A percentile compares a stretch with the other conserved stretches of the same genome.
Conservation (phyloP, 2,888 invertebrate genomes). For the Drosophila tanythrix region DNA sequence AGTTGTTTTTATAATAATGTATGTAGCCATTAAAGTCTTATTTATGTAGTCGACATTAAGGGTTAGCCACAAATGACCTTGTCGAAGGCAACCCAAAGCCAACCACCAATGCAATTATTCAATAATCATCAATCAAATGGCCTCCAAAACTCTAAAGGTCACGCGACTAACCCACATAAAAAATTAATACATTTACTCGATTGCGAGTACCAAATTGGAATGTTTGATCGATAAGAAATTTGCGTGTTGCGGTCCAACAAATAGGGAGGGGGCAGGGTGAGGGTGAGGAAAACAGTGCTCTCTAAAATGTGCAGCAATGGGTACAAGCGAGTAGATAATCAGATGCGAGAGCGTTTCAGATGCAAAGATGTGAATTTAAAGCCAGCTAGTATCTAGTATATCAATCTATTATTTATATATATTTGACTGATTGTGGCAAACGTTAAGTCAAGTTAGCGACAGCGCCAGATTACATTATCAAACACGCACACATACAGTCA, state of each 20-base stretch:
- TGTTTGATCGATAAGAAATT: conserved; percentile 79
- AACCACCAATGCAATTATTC: conserved; percentile 63
- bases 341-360: conserved; percentile 36
- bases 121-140: conserved; percentile 54
- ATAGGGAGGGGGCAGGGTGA: neutral
- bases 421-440: conserved; percentile 39
- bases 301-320: conserved; percentile 43
- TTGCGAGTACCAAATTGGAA: conserved; percentile 58
- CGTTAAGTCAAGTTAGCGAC: conserved; percentile 10
- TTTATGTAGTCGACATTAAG: conserved; percentile 1
- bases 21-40: neutral
- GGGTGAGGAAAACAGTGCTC: neutral
- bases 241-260: conserved; percentile 53
- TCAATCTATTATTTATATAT: conserved; percentile 17
- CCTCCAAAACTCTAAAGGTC: conserved; percentile 58
- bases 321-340: conserved; percentile 39
- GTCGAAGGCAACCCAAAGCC: conserved; percentile 42
- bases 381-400: conserved; percentile 25
- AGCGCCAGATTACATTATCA: conserved; percentile 52
- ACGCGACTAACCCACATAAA: conserved; percentile 53
- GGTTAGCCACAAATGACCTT: conserved; percentile 65
- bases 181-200: conserved; percentile 25
- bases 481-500: conserved; percentile 4
- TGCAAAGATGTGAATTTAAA: conserved; percentile 42
- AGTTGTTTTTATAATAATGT: neutral